Percentiles rank a stretch among this genome's conserved stretches.
Evolutionary conservation across 37 sponge, comb jelly and placozoan species (phyloP).

Genomic region (Agelas oroides): DNA sequence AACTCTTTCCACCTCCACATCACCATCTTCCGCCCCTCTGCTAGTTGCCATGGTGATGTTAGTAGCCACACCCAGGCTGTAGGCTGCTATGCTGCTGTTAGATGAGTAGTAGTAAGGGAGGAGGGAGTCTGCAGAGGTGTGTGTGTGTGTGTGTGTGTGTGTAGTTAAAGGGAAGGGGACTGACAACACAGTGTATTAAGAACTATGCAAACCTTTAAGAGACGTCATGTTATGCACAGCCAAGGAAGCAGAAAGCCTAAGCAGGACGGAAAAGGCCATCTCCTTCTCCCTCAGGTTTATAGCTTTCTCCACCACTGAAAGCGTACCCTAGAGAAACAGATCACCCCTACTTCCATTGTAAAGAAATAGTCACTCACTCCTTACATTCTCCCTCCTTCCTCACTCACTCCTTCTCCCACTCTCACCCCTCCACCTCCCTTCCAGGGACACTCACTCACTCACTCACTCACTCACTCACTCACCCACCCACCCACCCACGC

Average conservation of each 20-base stretch:
- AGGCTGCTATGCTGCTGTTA: conserved; percentile 33
- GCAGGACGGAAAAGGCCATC: conserved; percentile 1
- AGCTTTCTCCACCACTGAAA: conserved; percentile 19
- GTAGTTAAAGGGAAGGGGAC: not conserved
- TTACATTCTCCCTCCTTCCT: not conserved
- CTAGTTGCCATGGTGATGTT: conserved; percentile 44
- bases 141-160: not conserved
- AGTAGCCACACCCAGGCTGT: conserved; percentile 35
- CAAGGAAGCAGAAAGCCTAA: conserved; percentile 52
- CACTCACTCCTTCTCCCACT: too few relatives aligned
- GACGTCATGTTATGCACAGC: conserved; percentile 67
- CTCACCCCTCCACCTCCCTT: too few relatives aligned
- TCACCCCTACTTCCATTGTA: too few relatives aligned
- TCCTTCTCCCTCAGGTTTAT: conserved; percentile 38
- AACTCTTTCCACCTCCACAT: conserved; percentile 10
- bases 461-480: too few relatives aligned
- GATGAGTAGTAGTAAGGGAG: conserved; percentile 29
- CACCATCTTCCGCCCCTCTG: not conserved
- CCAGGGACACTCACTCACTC: too few relatives aligned
- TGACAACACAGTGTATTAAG: too few relatives aligned
- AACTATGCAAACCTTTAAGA: conserved; percentile 27
- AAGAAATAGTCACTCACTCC: not conserved
- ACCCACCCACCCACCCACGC: too few relatives aligned
- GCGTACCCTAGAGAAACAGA: conserved; percentile 10
- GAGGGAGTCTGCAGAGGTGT: conserved; percentile 8